Base-by-base conservation (phyloP, 2,113 vertebrate species). In the Hippocampus zosterae region DNA sequence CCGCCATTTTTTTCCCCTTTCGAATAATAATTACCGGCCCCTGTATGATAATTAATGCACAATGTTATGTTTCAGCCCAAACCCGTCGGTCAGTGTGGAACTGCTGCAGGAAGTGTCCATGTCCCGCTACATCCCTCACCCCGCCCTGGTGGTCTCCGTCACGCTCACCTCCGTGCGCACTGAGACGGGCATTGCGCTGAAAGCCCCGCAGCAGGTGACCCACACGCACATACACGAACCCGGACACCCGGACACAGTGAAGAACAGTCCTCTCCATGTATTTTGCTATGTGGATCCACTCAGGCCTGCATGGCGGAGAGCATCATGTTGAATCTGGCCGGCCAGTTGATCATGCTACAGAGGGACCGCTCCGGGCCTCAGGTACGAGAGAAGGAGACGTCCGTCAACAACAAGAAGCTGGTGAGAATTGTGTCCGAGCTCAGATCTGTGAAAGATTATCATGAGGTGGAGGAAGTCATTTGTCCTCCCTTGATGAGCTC, bases 111-210 rank as follows among this genome's bases (percentile, higher is more conserved):
- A 98, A 80, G 95, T 99, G 33, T 96, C 97, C 4, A 98, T 99
- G 96, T 97, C 96, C 41, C 96, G 95, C 72, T 98, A 98, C 83
- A 98, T 99, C 88, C 96, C 97, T 87, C 97, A 99, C 76, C 96
- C 97, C 13, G 95, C 93, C 77, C 93, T 99, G 37, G 97, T 99
- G 41, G 95, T 99, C 68, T 99, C 97, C 40, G 95, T 99, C 88
- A 98, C 97, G 0, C 91, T 99, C 83, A 98, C 96, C 0, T 98
- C 96, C 3, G 97, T 99, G 80, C 95, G 97, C 77, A 98, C 97
- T 64, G 97, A 99, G 88, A 98, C 96, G 2, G 97, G 97, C 75
- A 96, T 99, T 89, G 93, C 94, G 8, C 89, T 98, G 88, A 98
- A 98, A 92, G 94, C 96, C 87, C 95, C 96, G 70, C 96, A 98